Conservation (phyloP, 2,113 vertebrate species). For the Naja naja region DNA sequence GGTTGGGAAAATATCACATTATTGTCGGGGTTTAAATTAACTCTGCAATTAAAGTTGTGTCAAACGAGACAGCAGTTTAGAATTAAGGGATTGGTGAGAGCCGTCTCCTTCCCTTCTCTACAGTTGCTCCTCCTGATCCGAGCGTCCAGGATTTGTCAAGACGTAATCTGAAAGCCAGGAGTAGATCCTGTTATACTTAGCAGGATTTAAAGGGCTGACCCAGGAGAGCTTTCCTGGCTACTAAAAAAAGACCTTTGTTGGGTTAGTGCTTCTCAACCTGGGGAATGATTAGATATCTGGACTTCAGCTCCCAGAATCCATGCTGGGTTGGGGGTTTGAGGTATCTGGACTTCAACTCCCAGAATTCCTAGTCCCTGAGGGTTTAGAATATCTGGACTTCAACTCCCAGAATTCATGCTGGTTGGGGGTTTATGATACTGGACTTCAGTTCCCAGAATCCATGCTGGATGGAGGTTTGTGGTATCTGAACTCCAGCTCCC, state of each 20-base stretch:
- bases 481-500: too few species aligned
- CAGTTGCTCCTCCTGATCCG: not conserved
- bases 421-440: too few species aligned
- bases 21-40: not conserved
- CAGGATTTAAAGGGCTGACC: not conserved
- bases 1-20: too few species aligned
- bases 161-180: not conserved
- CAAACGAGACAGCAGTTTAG: not conserved
- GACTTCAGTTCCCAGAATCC: too few species aligned
- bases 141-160: not conserved
- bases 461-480: too few species aligned
- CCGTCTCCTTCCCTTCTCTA: not conserved
- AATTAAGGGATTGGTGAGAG: not conserved
- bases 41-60: not conserved
- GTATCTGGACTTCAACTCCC: too few species aligned
- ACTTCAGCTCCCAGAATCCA: too few species aligned
- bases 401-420: too few species aligned
- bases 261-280: not conserved
- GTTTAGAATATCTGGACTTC: too few species aligned
- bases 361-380: too few species aligned
- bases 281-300: not conserved
- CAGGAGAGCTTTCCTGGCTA: not conserved
- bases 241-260: not conserved
- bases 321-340: too few species aligned
- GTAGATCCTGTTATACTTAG: not conserved